A percentile compares a stretch with the other conserved stretches of the same genome.
Conservation (phyloP, 2,888 invertebrate genomes). For the Catocala sponsa region DNA sequence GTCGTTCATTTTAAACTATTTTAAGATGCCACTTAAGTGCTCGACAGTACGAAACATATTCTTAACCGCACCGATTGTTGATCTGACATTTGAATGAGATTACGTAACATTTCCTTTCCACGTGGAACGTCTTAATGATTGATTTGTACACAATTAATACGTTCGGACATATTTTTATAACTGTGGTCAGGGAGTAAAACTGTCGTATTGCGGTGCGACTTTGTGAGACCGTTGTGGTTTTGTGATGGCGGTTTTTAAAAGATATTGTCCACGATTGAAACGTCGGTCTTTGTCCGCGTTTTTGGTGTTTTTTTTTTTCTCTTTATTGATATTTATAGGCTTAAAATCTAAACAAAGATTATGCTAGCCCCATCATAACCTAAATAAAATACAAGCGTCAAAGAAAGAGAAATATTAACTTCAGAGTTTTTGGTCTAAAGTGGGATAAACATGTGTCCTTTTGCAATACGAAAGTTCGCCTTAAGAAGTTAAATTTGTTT, state of each 20-base stretch:
- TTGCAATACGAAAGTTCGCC: no score
- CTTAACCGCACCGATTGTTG: slow-evolving; percentile 54
- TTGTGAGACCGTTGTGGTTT: not conserved
- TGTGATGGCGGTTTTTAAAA: not conserved
- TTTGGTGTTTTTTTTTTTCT: no score
- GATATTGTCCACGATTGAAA: not conserved
- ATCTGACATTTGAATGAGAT: slow-evolving; percentile 63
- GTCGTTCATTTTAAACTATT: not conserved
- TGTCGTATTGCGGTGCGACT: slow-evolving; percentile 1
- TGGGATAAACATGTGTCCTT: no score
- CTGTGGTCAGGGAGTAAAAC: slow-evolving; percentile 24
- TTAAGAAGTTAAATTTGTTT: no score
- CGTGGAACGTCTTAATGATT: slow-evolving; percentile 49
- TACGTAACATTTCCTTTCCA: slow-evolving; percentile 56
- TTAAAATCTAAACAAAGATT: no score
- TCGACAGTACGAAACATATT: slow-evolving; percentile 43
- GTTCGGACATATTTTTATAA: slow-evolving; percentile 20
- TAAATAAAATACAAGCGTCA: no score
- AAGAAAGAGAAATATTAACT: no score
- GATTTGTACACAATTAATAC: slow-evolving; percentile 41
- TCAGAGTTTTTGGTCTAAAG: no score
- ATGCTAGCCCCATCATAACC: no score
- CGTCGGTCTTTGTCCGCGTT: no score
- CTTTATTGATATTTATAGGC: no score
- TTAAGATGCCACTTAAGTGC: slow-evolving; percentile 22